phyloP scores from a whole-genome alignment of 2,113 vertebrate genomes.

The Ochotona curzoniae region DNA sequence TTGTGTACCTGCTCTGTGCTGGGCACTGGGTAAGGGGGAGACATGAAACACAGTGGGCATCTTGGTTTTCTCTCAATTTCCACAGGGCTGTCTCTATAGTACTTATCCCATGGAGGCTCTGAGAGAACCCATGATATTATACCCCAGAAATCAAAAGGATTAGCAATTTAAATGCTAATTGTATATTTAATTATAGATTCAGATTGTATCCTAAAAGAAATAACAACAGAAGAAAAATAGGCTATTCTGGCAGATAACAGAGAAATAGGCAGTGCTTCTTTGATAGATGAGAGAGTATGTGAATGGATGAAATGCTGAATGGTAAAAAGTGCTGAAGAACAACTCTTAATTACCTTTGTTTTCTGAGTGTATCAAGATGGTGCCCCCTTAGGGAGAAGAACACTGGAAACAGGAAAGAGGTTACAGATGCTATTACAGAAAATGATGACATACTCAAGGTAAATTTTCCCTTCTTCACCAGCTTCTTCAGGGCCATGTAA shows the following conservation, averaged over 20 bases:
- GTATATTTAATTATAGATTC: slow-evolving; percentile 43
- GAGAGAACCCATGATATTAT: neutral
- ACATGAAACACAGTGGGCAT: neutral
- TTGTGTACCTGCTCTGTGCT: fast-evolving
- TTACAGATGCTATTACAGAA: slow-evolving; percentile 26
- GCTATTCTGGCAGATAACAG: neutral
- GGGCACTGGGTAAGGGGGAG: neutral
- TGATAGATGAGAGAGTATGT: neutral
- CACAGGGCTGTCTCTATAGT: neutral
- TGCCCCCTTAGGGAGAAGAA: neutral
- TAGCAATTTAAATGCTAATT: slow-evolving; percentile 44
- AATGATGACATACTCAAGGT: neutral
- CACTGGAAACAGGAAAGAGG: slow-evolving; percentile 3
- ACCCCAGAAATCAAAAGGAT: neutral
- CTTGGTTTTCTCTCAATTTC: neutral
- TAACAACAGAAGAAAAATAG: slow-evolving; percentile 35
- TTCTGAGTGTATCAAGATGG: neutral
- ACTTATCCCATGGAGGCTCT: neutral
- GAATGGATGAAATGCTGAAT: neutral
- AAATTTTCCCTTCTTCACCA: slow-evolving; percentile 34
- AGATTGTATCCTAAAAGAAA: slow-evolving; percentile 30
- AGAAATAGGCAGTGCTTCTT: neutral
- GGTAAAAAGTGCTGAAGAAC: neutral
- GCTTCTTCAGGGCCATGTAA: slow-evolving; percentile 52
- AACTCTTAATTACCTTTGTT: slow-evolving; percentile 14